Base-by-base conservation (phyloP, 2,797 vertebrate species). In the Melanitta fusca region DNA sequence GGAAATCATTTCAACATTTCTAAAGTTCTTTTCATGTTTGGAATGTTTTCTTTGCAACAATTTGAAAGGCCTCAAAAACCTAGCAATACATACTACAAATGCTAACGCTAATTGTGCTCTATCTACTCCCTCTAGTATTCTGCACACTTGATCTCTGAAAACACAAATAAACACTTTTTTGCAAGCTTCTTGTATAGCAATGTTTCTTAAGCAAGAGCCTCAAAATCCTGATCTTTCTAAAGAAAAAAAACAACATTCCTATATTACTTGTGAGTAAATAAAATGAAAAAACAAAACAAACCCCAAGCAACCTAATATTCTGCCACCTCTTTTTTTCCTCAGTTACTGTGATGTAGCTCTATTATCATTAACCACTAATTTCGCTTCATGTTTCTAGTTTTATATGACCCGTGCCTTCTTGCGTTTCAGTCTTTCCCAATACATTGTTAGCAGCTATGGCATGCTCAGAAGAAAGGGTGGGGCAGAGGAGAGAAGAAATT, bases 1-100 rank as follows among this genome's bases (percentile, higher is more conserved):
- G 95, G 95, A 96, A 97, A 96, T 85, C 70, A 94, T 94, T 96
- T 95, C 79, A 95, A 95, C 96, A 94, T 88, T 96, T 95, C 81
- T 93, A 64, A 89, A 89, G 71, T 54, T 87, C 43, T 84, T 95
- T 92, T 77, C 60, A 71, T 61, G 64, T 82, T 94, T 56, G 61
- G 39, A 96, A 96, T 95, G 86, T 71, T 96, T 96, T 96, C 88
- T 92, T 92, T 95, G 53, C 75, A 87, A 56, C 17, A 73, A 39
- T 82, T 38, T 87, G 51, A 93, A 96, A 88, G 77, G 64, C 43
- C 74, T 95, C 47, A 80, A 68, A 92, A 96, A 74, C 20, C 47
- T 47, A 56, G 70, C 17, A 25, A 38, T 72, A 12, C 11, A 9
- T 8, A 38, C 28, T 62, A 73, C 43, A 69, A 64, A 57, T 25